These are phyloP conservation scores for Oncopeltus fasciatus DNA, from an alignment of 1,140 invertebrate species.

Conservation along the genomic window DNA sequence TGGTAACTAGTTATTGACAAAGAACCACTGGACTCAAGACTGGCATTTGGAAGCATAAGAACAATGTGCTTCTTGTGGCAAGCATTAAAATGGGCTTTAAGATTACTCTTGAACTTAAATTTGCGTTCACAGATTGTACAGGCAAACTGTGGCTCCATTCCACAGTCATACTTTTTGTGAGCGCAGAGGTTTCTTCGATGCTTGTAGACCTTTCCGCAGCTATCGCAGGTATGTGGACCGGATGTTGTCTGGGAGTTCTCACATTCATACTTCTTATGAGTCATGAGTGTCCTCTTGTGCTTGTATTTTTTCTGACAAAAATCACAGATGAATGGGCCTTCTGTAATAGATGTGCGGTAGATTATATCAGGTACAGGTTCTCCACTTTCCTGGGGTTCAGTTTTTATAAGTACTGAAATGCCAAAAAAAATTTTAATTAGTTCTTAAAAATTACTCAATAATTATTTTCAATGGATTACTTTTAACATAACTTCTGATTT, in stretches of 20 bases:
- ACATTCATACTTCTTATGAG: constrained; percentile 35
- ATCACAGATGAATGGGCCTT: constrained; percentile 25
- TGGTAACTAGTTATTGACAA: too few species aligned
- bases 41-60: not conserved
- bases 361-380: not conserved
- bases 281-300: constrained; percentile 27
- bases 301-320: constrained; percentile 35
- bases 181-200: constrained; percentile 17
- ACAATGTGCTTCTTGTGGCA: constrained; percentile 4
- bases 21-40: too few species aligned
- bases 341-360: not conserved
- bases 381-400: not conserved
- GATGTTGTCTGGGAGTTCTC: constrained; percentile 27
- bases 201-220: constrained; percentile 23
- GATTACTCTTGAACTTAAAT: constrained; percentile 13
- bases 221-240: constrained; percentile 14
- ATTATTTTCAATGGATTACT: too few species aligned
- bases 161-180: constrained; percentile 45
- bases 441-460: not conserved
- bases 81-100: constrained; percentile 13
- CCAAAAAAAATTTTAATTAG: not conserved
- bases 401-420: too few species aligned
- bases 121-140: constrained; percentile 24
- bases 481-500: too few species aligned
- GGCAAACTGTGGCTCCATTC: constrained; percentile 35